These are phyloP conservation scores for Litocranius walleri DNA, from an alignment of 2,113 vertebrate genomes.

Conservation along the genomic window DNA sequence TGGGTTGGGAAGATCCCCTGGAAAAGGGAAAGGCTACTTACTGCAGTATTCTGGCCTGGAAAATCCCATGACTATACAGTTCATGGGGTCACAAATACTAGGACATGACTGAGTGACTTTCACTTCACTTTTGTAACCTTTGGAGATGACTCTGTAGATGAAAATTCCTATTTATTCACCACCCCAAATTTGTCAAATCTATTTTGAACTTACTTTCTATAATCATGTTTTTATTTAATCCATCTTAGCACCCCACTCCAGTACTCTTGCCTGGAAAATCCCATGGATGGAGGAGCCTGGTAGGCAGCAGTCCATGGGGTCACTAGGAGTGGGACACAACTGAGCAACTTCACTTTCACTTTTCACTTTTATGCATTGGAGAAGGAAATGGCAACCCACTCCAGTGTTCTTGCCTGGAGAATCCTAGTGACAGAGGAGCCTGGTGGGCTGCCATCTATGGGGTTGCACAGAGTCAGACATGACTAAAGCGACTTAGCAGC, in stretches of 20 bases:
- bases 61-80: not conserved
- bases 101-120: fast-evolving
- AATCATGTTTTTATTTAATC: not conserved
- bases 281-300: too few species aligned
- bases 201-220: not conserved
- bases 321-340: too few species aligned
- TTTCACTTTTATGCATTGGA: too few species aligned
- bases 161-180: not conserved
- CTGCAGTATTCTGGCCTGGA: not conserved
- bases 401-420: too few species aligned
- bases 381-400: too few species aligned
- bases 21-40: not conserved
- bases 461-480: too few species aligned
- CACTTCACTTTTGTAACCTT: not conserved
- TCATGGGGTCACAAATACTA: not conserved
- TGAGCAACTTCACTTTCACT: too few species aligned
- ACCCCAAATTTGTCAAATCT: not conserved
- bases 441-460: too few species aligned
- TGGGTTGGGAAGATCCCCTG: not conserved
- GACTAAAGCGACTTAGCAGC: too few species aligned
- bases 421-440: too few species aligned
- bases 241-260: not conserved
- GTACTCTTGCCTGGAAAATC: too few species aligned
- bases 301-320: too few species aligned
- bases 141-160: not conserved